Base-by-base conservation (phyloP, 2,113 vertebrate species). In the Tautogolabrus adspersus region DNA sequence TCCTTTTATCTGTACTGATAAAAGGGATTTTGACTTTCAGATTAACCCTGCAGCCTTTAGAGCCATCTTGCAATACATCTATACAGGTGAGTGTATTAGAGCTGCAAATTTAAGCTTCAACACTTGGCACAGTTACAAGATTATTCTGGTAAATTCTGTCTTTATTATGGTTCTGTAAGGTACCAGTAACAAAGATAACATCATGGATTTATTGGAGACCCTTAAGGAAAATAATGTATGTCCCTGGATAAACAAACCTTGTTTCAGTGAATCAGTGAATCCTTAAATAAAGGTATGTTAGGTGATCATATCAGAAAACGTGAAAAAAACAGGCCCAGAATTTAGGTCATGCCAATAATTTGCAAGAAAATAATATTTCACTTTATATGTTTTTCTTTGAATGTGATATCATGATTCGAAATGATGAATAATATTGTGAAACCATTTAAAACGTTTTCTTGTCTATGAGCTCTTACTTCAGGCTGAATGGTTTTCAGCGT, bases 41-140 rank as follows among this genome's bases (percentile, higher is more conserved):
- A 95, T 99, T 49, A 99, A 98, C 70, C 96, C 97, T 19, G 95
- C 97, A 84, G 97, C 97, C 3, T 99, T 99, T 79, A 95, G 95
- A 63, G 95, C 97, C 65, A 93, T 99, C 74, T 89, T 99, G 87
- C 97, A 97, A 76, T 99, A 98, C 91, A 92, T 99, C 1, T 99
- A 99, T 82, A 99, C 97, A 94, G 98, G 97, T 99, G 90, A 57
- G 6, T 66, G 51, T 40, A 6, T 19, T 68, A 52, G 18, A 79
- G 26, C 21, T 23, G 15, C 15, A 37, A 13, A 21, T 61, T 2
- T 44, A 15, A 13, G 9, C 13, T 66, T 61, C 11, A 0, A 4
- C 22, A 13, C 11, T 26, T 3, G 46, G 37, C n/a, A 56, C 44
- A 37, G 22, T 46, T 16, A 51, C 30, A 37, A 57, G 47, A 18